Conservation (phyloP, 2,888 invertebrate genomes). For the Scaptomyza caliginosa region DNA sequence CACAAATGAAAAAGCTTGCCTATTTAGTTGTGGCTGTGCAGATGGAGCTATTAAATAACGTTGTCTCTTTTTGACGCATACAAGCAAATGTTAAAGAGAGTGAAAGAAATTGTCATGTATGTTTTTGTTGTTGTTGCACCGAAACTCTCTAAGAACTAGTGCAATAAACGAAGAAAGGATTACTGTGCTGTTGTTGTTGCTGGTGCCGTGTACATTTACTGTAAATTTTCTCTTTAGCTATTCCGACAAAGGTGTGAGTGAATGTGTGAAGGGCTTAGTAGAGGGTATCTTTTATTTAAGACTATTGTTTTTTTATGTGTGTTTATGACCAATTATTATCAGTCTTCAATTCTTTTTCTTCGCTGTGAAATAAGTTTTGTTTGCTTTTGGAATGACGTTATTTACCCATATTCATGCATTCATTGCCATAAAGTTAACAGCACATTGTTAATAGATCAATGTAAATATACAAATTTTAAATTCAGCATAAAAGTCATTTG, state of each 20-base stretch:
- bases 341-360: neutral
- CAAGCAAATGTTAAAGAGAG: too few relatives aligned
- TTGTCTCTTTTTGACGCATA: neutral
- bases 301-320: neutral
- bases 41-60: neutral
- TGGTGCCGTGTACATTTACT: too few relatives aligned
- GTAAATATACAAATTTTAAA: conserved; percentile 18
- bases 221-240: too few relatives aligned
- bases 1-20: neutral
- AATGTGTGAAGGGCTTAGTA: neutral
- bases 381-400: conserved; percentile 20
- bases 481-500: conserved; percentile 6
- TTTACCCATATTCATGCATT: conserved; percentile 19
- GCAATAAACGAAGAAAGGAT: too few relatives aligned
- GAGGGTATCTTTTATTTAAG: neutral
- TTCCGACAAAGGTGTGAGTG: neutral
- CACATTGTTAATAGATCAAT: conserved; percentile 41
- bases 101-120: too few relatives aligned
- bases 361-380: neutral
- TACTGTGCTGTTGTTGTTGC: too few relatives aligned
- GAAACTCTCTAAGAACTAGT: too few relatives aligned
- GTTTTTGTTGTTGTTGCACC: too few relatives aligned
- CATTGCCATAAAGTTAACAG: conserved; percentile 23
- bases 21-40: neutral
- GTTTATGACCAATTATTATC: neutral